Conservation (phyloP, 53 echinoderm and acorn worm species). For the Holothuria scabra region DNA sequence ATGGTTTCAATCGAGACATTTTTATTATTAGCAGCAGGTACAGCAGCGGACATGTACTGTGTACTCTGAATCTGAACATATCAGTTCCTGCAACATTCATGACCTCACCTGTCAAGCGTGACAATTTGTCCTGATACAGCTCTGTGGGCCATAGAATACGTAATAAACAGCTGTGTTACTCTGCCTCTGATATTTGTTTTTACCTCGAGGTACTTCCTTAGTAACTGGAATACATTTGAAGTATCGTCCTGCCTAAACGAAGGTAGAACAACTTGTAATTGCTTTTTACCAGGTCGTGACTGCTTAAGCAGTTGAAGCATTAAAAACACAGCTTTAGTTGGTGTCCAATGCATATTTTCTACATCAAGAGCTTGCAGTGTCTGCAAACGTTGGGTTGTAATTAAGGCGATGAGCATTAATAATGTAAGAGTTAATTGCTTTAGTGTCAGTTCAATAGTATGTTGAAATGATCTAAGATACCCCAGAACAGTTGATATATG, state of each 20-base stretch:
- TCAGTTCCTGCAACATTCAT: not conserved
- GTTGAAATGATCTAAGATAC: no score
- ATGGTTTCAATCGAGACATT: no score
- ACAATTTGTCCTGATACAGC: slow-evolving; percentile 26
- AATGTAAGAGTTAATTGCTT: no score
- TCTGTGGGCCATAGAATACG: not conserved
- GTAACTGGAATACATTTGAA: slow-evolving; percentile 12
- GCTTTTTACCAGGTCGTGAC: slow-evolving; percentile 8
- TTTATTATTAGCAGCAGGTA: no score
- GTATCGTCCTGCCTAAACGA: not conserved
- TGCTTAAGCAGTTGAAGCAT: no score
- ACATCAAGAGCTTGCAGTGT: no score
- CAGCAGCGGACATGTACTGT: no score
- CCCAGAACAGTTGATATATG: no score
- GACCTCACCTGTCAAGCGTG: slow-evolving; percentile 19
- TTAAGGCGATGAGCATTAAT: slow-evolving; percentile 17
- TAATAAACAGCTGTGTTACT: slow-evolving; percentile 14
- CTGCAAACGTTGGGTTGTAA: slow-evolving; percentile 10
- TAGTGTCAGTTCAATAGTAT: no score
- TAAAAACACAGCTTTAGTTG: not conserved
- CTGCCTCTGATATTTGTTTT: not conserved
- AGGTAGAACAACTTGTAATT: not conserved
- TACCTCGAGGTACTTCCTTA: not conserved
- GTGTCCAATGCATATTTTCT: not conserved
- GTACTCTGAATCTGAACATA: no score